Conservation (phyloP, 2,888 invertebrate species). For the Campoplex capitator region DNA sequence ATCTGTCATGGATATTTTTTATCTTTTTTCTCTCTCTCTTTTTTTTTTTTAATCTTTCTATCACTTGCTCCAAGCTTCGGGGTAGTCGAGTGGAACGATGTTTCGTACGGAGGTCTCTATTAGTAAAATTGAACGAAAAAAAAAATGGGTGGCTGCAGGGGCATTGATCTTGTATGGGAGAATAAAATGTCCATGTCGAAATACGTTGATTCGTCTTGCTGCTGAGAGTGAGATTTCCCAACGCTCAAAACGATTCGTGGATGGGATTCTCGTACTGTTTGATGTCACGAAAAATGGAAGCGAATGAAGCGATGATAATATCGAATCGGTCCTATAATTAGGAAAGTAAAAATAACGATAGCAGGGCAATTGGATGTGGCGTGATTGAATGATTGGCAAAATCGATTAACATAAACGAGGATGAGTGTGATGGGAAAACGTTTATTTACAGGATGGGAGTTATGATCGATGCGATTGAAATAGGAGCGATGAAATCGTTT, state of each 20-base stretch:
- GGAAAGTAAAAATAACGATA: no score
- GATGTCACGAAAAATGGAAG: neutral
- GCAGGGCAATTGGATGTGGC: neutral
- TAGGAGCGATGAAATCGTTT: neutral
- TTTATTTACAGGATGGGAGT: neutral
- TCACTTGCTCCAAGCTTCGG: neutral
- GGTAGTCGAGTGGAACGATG: neutral
- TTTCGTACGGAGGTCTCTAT: neutral
- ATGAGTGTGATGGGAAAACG: neutral
- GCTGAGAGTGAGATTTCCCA: neutral
- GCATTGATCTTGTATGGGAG: neutral
- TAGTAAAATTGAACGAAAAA: neutral
- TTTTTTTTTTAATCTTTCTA: neutral
- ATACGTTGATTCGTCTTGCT: neutral
- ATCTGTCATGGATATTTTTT: slow-evolving; percentile 26
- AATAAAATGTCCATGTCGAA: neutral
- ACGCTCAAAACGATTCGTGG: neutral
- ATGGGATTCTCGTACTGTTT: neutral
- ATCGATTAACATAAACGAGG: neutral
- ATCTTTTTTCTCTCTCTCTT: neutral
- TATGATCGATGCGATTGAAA: neutral
- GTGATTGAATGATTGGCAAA: neutral
- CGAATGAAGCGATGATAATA: no score
- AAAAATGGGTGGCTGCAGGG: neutral
- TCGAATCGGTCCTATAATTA: no score